Evolutionary conservation across 2,113 vertebrate species (phyloP).

Genomic region (Mus pahari): DNA sequence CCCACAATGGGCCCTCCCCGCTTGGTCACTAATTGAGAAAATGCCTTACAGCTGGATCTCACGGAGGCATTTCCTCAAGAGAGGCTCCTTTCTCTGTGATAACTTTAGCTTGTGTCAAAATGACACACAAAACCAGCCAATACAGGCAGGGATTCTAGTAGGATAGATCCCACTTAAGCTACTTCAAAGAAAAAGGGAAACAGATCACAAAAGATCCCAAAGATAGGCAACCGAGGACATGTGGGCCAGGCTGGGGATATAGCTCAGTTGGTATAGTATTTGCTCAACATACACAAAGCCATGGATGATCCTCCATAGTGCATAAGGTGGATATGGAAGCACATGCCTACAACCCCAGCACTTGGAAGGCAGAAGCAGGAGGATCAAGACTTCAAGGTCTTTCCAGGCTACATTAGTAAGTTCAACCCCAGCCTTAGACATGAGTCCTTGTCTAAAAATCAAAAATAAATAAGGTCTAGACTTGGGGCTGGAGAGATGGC

Average conservation of each 20-base stretch:
- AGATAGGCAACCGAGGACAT: neutral
- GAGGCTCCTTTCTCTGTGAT: too few relatives aligned
- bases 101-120: too few relatives aligned
- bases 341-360: neutral
- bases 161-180: neutral
- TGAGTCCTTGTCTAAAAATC: neutral
- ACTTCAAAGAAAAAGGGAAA: slow-evolving; percentile 13
- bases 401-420: neutral
- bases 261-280: neutral
- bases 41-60: too few relatives aligned
- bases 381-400: neutral
- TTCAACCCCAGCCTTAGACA: neutral
- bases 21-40: too few relatives aligned
- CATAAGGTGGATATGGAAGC: too few relatives aligned
- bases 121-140: too few relatives aligned
- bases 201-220: neutral
- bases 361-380: neutral
- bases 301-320: neutral
- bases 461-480: neutral
- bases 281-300: neutral
- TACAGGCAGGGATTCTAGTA: neutral
- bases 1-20: too few relatives aligned
- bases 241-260: neutral
- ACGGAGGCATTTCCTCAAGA: too few relatives aligned
- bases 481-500: neutral